Conservation (phyloP, 2,797 vertebrate species). For the Margarornis squamiger region DNA sequence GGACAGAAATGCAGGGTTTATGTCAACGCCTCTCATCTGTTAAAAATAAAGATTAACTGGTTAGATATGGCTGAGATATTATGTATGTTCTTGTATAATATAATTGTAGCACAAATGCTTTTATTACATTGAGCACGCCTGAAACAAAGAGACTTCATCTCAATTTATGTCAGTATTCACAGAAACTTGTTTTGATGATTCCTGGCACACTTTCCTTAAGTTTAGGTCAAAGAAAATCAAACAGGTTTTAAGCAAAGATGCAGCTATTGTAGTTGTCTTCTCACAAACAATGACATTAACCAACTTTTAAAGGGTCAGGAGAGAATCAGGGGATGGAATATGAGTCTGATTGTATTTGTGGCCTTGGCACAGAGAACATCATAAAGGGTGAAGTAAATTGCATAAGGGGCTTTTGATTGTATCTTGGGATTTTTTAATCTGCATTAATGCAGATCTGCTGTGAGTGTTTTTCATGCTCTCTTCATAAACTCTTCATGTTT, state of each 20-base stretch:
- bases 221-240: neutral
- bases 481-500: neutral
- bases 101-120: neutral
- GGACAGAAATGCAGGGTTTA: neutral
- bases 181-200: neutral
- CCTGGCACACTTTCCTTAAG: neutral
- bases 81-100: neutral
- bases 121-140: neutral
- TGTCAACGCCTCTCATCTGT: neutral
- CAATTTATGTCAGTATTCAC: neutral
- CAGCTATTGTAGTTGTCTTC: neutral
- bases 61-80: neutral
- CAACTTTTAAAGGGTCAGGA: neutral
- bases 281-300: neutral
- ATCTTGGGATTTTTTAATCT: neutral
- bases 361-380: neutral
- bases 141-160: neutral
- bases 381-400: neutral
- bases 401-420: neutral
- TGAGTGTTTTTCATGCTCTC: neutral
- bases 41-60: neutral
- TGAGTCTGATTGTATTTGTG: neutral
- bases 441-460: neutral
- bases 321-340: neutral
- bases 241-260: neutral